phyloP scores from a whole-genome alignment of 2,113 vertebrate genomes.

The Cygnus atratus region DNA sequence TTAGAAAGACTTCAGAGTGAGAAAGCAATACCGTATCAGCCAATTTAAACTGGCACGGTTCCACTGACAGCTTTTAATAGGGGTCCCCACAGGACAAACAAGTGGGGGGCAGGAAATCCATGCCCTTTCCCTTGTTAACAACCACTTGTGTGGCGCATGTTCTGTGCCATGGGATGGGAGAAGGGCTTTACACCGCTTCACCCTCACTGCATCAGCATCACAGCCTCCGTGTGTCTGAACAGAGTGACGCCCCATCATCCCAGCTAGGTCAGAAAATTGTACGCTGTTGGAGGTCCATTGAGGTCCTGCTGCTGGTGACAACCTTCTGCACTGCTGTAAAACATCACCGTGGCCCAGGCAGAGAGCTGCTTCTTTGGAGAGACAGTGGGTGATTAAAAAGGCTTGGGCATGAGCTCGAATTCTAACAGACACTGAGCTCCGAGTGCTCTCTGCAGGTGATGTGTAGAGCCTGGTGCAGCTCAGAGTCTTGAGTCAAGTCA shows the following conservation, averaged over 20 bases:
- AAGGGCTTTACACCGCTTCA: background rate
- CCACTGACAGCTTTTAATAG: background rate
- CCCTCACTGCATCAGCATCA: background rate
- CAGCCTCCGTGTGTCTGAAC: background rate
- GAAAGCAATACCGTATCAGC: background rate
- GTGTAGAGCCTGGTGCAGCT: background rate
- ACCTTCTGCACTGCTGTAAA: background rate
- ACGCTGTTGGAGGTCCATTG: background rate
- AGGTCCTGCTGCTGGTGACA: background rate
- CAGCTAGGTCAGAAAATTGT: background rate
- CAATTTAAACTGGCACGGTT: background rate
- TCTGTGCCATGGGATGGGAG: background rate
- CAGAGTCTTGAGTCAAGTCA: background rate
- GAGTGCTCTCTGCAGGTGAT: background rate
- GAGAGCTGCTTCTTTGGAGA: too few species aligned
- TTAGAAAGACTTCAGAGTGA: background rate
- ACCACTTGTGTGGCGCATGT: background rate
- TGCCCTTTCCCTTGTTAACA: background rate
- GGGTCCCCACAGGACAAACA: background rate
- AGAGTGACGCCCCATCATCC: background rate
- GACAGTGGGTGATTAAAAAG: rapidly evolving
- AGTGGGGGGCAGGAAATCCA: background rate
- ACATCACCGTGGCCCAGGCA: rapidly evolving
- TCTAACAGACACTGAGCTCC: background rate
- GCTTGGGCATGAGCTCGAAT: background rate